Percentiles rank a stretch among this genome's conserved stretches.
phyloP scores from a whole-genome alignment of 1,140 invertebrate genomes.

The Bombus sibiricus region DNA sequence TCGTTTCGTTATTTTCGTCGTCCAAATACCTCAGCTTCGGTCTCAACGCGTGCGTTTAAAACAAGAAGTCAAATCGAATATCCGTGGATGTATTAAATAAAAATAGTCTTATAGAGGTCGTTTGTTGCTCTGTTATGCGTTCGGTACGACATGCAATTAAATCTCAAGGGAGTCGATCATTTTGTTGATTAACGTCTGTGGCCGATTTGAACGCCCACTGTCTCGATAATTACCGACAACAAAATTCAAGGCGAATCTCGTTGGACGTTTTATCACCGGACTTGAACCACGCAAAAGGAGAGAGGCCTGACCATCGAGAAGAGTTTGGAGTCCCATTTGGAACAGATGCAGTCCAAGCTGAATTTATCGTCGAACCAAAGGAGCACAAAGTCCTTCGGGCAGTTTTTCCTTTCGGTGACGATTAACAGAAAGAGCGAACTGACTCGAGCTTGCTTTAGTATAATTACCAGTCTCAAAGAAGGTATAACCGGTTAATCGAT shows the following conservation, averaged over 20 bases:
- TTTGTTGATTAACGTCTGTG: conserved; percentile 16
- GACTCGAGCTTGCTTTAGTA: neutral
- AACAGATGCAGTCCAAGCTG: neutral
- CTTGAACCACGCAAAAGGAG: neutral
- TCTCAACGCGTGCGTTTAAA: too few species aligned
- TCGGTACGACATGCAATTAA: conserved; percentile 9
- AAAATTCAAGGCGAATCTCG: conserved; percentile 14
- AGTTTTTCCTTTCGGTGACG: neutral
- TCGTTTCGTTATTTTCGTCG: neutral
- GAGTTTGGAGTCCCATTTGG: neutral
- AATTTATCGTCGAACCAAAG: neutral
- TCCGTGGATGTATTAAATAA: neutral
- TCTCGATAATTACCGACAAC: conserved; percentile 18
- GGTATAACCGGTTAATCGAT: conserved; percentile 34
- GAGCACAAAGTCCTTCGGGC: conserved; percentile 20
- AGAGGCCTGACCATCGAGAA: too few species aligned
- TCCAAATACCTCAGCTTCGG: neutral
- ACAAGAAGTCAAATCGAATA: neutral
- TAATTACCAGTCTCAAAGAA: conserved; percentile 18
- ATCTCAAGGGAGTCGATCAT: neutral
- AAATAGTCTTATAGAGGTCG: neutral
- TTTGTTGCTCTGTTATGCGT: neutral
- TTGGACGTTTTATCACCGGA: conserved; percentile 13
- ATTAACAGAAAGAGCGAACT: neutral
- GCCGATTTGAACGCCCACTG: conserved; percentile 6